Percentiles rank a stretch among this genome's conserved stretches.
These are phyloP conservation scores for Aphelinus atriplicis DNA, from an alignment of 1,140 invertebrate genomes.

Conservation along the genomic window DNA sequence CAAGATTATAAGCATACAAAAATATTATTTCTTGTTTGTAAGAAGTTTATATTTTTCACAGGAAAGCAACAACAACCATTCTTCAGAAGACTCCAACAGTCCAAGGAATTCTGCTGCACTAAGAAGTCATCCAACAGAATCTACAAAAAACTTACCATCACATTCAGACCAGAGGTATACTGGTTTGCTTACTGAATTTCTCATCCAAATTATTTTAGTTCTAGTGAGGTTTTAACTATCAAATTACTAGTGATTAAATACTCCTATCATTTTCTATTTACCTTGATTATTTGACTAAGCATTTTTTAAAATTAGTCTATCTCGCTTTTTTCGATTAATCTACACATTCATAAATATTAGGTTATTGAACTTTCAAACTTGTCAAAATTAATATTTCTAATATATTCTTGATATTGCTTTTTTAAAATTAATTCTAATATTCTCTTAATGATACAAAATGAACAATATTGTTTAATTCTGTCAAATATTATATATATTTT, in stretches of 20 bases:
- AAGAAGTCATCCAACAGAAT: conserved; percentile 42
- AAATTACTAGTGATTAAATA: neutral
- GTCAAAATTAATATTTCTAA: too few species aligned
- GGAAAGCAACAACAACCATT: conserved; percentile 65
- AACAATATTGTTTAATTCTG: too few species aligned
- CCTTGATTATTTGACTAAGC: neutral
- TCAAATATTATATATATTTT: too few species aligned
- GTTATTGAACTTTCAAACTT: too few species aligned
- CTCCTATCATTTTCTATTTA: neutral
- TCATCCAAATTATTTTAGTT: too few species aligned
- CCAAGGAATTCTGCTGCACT: conserved; percentile 50
- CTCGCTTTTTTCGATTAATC: too few species aligned
- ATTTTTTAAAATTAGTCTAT: too few species aligned
- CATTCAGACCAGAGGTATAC: conserved; percentile 62
- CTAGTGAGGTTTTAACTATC: neutral
- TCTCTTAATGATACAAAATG: too few species aligned
- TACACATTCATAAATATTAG: too few species aligned
- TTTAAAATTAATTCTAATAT: too few species aligned
- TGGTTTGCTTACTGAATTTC: conserved; percentile 48
- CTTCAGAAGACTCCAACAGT: conserved; percentile 56
- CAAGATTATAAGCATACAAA: conserved; percentile 41
- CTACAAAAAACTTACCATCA: conserved; percentile 44
- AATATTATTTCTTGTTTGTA: conserved; percentile 15
- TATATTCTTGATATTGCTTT: too few species aligned
- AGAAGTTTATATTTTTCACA: conserved; percentile 53